Evolutionary conservation across 2,888 invertebrate species (phyloP), one percentile per base, ranked within the genome.

Genomic region (Heliconius sara): DNA sequence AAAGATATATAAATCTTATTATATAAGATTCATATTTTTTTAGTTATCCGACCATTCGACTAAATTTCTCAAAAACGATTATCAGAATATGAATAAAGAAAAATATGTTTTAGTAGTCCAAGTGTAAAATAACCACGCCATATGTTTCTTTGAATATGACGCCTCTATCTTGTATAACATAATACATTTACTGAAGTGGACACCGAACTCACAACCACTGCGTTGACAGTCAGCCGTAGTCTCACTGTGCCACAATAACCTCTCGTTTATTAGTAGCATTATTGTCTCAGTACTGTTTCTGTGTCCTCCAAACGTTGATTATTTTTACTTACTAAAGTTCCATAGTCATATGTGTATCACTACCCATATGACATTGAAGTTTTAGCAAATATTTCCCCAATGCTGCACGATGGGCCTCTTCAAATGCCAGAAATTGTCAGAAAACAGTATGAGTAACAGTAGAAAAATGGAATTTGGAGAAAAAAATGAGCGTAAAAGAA

Each of bases 341-440:
- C 67, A 67, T 67, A 67, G 67, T 67, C 67, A 13, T 67, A 67
- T 22, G 67, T 19, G 67, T 22, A 67, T 67, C 30, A 30, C 16
- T 66, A 66, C 66, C 66, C 66, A 30, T 66, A 66, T 27, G 66
- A 66, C 66, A 27, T 27, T 66, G 66, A 67, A 67, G 22, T 67
- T 67, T 30, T 34, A 67, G 67, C 30, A 67, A 67, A 66, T 66
- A 66, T 25, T 66, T 65, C 16, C 16, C 65, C 65, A 65, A 16
- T 66, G 16, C 66, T 66, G 30, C 66, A 27, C 19, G 13, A 16
- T 19, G 27, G 27, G 66, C 27, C 30, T 27, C 65, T 27, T 63
- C 63, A 57, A 57, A 22, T 9, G 57, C 57, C 57, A 57, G 57
- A 22, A 22, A 22, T 57, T 57, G 22, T 19, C 22, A 57, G 22